Conservation (phyloP, 2,888 invertebrate species). For the Tipula confusa region DNA sequence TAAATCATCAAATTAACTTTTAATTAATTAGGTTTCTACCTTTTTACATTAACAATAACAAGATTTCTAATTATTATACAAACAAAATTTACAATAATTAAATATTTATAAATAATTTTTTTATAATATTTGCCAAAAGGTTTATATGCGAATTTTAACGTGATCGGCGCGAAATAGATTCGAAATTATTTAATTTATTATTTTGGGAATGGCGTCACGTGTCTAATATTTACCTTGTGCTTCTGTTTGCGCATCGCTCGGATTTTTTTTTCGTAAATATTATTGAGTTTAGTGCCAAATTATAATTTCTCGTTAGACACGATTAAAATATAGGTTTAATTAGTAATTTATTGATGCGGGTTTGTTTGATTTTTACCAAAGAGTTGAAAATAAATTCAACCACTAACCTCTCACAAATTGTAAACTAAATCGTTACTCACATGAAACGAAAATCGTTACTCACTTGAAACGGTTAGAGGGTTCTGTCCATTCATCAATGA, state of each 20-base stretch:
- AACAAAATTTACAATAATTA: too few species aligned
- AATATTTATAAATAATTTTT: not conserved
- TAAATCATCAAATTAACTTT: not conserved
- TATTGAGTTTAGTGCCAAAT: not conserved
- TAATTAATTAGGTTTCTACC: conserved; percentile 16
- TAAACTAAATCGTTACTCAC: too few species aligned
- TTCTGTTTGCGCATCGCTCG: not conserved
- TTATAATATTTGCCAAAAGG: not conserved
- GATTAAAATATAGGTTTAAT: too few species aligned
- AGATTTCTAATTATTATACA: not conserved
- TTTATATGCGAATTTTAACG: not conserved
- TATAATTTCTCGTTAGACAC: not conserved
- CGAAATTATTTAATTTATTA: not conserved
- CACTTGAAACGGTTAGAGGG: too few species aligned
- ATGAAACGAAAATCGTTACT: too few species aligned
- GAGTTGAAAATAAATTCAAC: too few species aligned
- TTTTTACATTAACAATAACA: not conserved
- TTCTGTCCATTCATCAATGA: too few species aligned
- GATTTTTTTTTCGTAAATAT: not conserved
- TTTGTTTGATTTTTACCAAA: too few species aligned
- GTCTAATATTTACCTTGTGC: not conserved
- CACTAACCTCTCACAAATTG: too few species aligned
- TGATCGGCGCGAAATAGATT: not conserved
- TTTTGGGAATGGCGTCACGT: not conserved
- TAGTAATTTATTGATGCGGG: too few species aligned